phyloP scores from a whole-genome alignment of 2,888 invertebrate species.

The Drosophila gaucha region DNA sequence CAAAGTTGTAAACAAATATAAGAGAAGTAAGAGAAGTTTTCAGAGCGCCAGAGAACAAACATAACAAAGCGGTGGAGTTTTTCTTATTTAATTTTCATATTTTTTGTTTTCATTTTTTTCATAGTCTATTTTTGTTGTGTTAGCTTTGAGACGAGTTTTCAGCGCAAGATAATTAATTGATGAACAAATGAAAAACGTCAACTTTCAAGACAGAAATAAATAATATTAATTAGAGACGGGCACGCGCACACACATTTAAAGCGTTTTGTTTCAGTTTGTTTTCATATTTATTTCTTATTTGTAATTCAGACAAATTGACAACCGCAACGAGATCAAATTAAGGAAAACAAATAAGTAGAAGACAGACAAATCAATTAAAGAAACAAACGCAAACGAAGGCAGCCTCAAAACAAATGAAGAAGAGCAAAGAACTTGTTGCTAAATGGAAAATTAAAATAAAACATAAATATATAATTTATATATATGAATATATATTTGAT shows the following conservation, averaged over 20 bases:
- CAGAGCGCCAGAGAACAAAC: conserved; percentile 39
- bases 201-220: conserved; percentile 62
- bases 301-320: conserved; percentile 40
- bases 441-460: conserved; percentile 28
- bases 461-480: conserved; percentile 15
- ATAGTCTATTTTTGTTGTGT: conserved; percentile 12
- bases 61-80: conserved; percentile 49
- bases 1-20: conserved; percentile 28
- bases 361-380: conserved; percentile 44
- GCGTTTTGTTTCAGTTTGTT: conserved; percentile 49
- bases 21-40: conserved; percentile 19
- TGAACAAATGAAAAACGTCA: conserved; percentile 45
- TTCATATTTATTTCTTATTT: conserved; percentile 10
- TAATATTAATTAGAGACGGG: conserved; percentile 53
- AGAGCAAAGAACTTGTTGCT: conserved; percentile 44
- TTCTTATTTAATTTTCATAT: conserved; percentile 10
- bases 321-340: conserved; percentile 42
- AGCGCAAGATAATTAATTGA: conserved; percentile 47
- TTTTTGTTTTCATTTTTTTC: conserved; percentile 9
- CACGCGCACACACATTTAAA: conserved; percentile 66
- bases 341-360: conserved; percentile 19
- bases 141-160: conserved; percentile 24
- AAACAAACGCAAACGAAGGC: conserved; percentile 33
- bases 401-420: conserved; percentile 49
- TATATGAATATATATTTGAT: conserved; percentile 17